Percentiles rank a stretch among this genome's conserved stretches.
These are phyloP conservation scores for Dasysyrphus albostriatus DNA, from an alignment of 2,888 invertebrate species.

Conservation along the genomic window DNA sequence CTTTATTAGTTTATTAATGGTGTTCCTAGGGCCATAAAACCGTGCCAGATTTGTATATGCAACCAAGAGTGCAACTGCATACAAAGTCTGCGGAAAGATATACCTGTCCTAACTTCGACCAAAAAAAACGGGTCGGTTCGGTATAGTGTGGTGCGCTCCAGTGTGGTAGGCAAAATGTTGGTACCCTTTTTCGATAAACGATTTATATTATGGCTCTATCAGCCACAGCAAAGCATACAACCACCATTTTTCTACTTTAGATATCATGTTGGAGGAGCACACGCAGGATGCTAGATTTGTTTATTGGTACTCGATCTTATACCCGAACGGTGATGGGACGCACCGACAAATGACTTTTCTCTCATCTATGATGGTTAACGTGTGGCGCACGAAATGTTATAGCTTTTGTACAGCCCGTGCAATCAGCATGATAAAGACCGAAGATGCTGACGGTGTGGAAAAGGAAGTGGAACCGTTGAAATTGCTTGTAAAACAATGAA, in stretches of 20 bases:
- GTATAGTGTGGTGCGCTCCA: neutral
- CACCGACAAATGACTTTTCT: constrained; percentile 18
- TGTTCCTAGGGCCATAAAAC: constrained; percentile 55
- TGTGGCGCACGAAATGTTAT: constrained; percentile 51
- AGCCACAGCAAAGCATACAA: constrained; percentile 28
- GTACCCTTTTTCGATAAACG: constrained; percentile 52
- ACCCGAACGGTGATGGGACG: neutral
- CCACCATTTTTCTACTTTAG: constrained; percentile 24
- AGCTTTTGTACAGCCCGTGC: neutral
- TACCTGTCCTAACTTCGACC: neutral
- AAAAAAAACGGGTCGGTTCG: neutral
- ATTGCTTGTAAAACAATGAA: constrained; percentile 70
- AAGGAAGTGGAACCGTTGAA: constrained; percentile 49
- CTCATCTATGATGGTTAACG: constrained; percentile 33
- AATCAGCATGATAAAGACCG: constrained; percentile 31
- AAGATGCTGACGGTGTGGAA: neutral
- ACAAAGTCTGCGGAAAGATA: neutral
- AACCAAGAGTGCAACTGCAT: neutral
- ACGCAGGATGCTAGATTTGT: constrained; percentile 44
- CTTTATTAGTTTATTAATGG: constrained; percentile 73
- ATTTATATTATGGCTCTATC: constrained; percentile 69
- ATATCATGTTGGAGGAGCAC: constrained; percentile 33
- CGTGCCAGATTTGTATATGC: constrained; percentile 6
- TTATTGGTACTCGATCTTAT: constrained; percentile 29
- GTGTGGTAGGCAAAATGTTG: constrained; percentile 49